phyloP scores from a whole-genome alignment of 2,888 invertebrate species.

The Hypselothyrea guttata region DNA sequence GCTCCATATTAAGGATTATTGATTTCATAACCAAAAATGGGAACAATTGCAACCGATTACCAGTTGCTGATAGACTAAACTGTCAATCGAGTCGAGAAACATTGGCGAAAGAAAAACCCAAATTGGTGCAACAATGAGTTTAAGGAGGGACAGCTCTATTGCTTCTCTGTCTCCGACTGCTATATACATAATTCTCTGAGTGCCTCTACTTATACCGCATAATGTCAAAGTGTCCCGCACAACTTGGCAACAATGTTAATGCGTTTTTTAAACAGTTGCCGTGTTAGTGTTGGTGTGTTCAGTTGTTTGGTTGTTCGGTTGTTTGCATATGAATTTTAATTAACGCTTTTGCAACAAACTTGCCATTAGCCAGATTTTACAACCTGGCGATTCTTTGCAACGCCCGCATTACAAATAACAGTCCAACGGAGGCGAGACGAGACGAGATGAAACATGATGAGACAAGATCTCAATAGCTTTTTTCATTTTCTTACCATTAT shows the following conservation, averaged over 20 bases:
- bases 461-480: slow-evolving; percentile 49
- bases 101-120: slow-evolving; percentile 42
- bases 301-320: slow-evolving; percentile 17
- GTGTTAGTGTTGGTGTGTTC: slow-evolving; percentile 12
- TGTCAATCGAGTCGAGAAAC: slow-evolving; percentile 50
- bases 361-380: slow-evolving; percentile 77
- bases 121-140: slow-evolving; percentile 70
- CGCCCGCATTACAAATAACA: slow-evolving; percentile 75
- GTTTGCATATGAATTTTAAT: slow-evolving; percentile 56
- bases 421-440: slow-evolving; percentile 9
- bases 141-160: slow-evolving; percentile 10
- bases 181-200: neutral
- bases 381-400: slow-evolving; percentile 72
- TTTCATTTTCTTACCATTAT: slow-evolving; percentile 14
- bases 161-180: slow-evolving; percentile 6
- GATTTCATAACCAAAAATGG: slow-evolving; percentile 66
- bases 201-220: slow-evolving; percentile 15
- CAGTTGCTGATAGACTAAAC: slow-evolving; percentile 64
- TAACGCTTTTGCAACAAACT: slow-evolving; percentile 75
- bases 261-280: slow-evolving; percentile 40
- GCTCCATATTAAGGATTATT: slow-evolving; percentile 74
- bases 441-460: slow-evolving; percentile 16
- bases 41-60: slow-evolving; percentile 67
- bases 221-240: slow-evolving; percentile 42
- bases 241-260: slow-evolving; percentile 62